These are phyloP conservation scores for Druon quercuslanigerum DNA, from an alignment of 1,140 invertebrate genomes.

Conservation along the genomic window DNA sequence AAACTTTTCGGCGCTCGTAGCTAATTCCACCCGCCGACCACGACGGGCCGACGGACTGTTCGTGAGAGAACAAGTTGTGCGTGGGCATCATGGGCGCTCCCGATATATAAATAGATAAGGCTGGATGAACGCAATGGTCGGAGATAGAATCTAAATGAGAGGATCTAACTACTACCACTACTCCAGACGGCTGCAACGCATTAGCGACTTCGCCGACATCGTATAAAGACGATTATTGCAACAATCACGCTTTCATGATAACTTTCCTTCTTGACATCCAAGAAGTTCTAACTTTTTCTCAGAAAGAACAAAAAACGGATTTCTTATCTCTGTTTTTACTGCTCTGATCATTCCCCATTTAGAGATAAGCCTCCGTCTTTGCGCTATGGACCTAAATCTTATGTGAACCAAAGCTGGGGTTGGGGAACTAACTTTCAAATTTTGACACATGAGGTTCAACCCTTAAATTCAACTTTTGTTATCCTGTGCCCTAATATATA, in stretches of 20 bases:
- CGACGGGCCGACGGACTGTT: neutral
- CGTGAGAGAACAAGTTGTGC: neutral
- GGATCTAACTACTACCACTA: slow-evolving; percentile 27
- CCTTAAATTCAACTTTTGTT: no score
- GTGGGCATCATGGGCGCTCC: slow-evolving; percentile 41
- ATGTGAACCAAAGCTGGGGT: no score
- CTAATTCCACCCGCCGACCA: slow-evolving; percentile 28
- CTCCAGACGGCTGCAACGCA: slow-evolving; percentile 33
- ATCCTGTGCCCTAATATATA: no score
- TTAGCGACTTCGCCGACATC: slow-evolving; percentile 14
- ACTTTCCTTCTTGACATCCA: neutral
- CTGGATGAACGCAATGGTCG: slow-evolving; percentile 52
- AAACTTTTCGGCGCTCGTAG: slow-evolving; percentile 46
- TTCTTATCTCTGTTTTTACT: no score
- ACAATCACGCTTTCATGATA: slow-evolving; percentile 18
- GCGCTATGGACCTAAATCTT: no score
- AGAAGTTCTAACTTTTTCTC: no score
- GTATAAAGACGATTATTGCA: slow-evolving; percentile 22
- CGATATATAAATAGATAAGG: slow-evolving; percentile 64
- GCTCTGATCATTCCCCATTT: no score
- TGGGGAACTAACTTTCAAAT: no score
- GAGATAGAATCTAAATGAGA: slow-evolving; percentile 53
- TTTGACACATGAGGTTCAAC: no score
- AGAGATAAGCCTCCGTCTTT: no score
- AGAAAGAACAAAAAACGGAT: no score